Base-by-base conservation (phyloP, 2,888 invertebrate species). In the Andricus quercusramuli region DNA sequence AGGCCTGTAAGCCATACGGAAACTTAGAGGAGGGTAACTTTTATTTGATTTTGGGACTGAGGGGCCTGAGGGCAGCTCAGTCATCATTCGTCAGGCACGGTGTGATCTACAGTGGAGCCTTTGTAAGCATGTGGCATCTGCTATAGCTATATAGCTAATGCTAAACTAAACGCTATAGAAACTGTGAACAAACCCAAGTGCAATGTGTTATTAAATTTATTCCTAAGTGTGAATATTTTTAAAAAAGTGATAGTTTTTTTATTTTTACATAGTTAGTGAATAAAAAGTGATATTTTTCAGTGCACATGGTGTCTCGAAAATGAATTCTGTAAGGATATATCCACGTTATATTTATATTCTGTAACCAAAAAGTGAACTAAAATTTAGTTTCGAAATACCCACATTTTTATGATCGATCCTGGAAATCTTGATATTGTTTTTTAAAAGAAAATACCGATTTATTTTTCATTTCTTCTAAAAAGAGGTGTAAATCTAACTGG, bases 261-360 rank as follows among this genome's bases (percentile, higher is more conserved):
- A 25, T 15, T 29, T 62, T 25, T 62, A 25, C 25, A 4, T 6
- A 62, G 13, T 6, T 25, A 62, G 15, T 25, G 13, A 62, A 15
- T 59, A 62, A 25, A 62, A 62, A 62, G 62, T 62, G 62, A 62
- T 25, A 62, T 3, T 25, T 15, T 62, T 62, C 62, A 15, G 62
- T 25, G 25, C 25, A 25, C 15, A 29, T 68, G 37, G 47, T 68
- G 68, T 47, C 6, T 68, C 44, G 41, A 67, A 37, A 67, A 67
- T 67, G 67, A 67, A 67, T 41, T 41, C 67, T 67, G 67, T 67
- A 41, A 67, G 67, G 22, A 67, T 66, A 66, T 29, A 66, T 22
- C 37, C 22, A 67, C 13, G 20, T 67, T 20, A 22, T 32, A 41
- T 67, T 67, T 67, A 22, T 66, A 66, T 66, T 62, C 15, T 62